phyloP scores from a whole-genome alignment of 2,888 invertebrate genomes.

The Volucella bombylans region DNA sequence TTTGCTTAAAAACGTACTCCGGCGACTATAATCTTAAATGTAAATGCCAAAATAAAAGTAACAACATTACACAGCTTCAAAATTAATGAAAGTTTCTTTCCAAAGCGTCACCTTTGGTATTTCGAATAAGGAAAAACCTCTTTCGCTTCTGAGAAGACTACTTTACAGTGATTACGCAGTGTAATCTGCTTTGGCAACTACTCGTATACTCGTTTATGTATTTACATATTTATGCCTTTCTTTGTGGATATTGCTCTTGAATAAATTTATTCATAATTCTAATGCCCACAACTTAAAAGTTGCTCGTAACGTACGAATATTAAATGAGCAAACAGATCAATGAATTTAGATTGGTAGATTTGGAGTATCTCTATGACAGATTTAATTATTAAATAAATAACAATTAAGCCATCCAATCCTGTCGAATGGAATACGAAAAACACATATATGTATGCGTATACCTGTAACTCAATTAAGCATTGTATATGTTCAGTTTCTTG shows the following conservation, averaged over 20 bases:
- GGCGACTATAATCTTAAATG: too few species aligned
- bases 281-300: background rate
- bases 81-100: background rate
- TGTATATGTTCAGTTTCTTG: slow-evolving; percentile 3
- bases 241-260: too few species aligned
- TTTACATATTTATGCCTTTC: background rate
- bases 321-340: slow-evolving; percentile 2
- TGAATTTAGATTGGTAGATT: background rate
- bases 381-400: slow-evolving; percentile 21
- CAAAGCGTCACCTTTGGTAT: background rate
- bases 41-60: too few species aligned
- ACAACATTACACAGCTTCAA: background rate
- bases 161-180: background rate
- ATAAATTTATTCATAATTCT: background rate
- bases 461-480: slow-evolving; percentile 23
- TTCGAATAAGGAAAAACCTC: slow-evolving; percentile 15
- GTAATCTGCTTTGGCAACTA: too few species aligned
- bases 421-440: background rate
- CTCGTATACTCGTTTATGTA: too few species aligned
- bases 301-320: background rate
- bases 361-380: background rate
- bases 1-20: too few species aligned
- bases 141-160: background rate
- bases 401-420: background rate
- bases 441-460: background rate